phyloP scores from a whole-genome alignment of 1,140 invertebrate genomes.

The Drosophila baimaii region DNA sequence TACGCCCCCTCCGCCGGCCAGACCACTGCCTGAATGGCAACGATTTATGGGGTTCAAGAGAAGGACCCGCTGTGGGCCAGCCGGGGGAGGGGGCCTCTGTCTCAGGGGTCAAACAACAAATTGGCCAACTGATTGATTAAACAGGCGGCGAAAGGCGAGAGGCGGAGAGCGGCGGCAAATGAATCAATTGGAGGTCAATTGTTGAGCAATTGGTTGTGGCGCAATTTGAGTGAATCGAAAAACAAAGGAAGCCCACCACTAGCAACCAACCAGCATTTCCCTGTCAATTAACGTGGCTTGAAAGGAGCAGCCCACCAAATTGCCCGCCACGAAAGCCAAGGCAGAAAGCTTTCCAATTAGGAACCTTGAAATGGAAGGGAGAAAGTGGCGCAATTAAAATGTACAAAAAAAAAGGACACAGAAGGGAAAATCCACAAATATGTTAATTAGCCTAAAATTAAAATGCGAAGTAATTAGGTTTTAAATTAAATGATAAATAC shows the following conservation, averaged over 20 bases:
- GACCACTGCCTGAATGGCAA: slow-evolving; percentile 2
- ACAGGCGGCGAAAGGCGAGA: slow-evolving; percentile 10
- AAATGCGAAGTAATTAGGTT: too few relatives aligned
- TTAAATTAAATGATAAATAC: not conserved
- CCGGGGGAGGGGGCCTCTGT: not conserved
- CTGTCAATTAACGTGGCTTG: slow-evolving; percentile 40
- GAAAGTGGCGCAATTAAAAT: not conserved
- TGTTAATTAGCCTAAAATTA: not conserved
- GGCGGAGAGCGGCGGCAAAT: slow-evolving; percentile 12
- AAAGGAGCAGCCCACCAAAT: not conserved
- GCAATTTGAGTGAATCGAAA: slow-evolving; percentile 40
- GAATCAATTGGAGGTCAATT: slow-evolving; percentile 56
- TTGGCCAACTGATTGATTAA: slow-evolving; percentile 42
- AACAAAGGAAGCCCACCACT: slow-evolving; percentile 20
- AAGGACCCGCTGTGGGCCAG: not conserved
- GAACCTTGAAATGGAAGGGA: not conserved
- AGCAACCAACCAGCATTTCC: slow-evolving; percentile 16
- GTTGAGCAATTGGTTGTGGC: slow-evolving; percentile 48
- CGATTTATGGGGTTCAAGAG: slow-evolving; percentile 19
- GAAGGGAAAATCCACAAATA: not conserved
- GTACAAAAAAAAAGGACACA: too few relatives aligned
- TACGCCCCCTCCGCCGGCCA: slow-evolving; percentile 31
- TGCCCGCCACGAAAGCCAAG: not conserved
- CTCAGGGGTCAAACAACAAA: slow-evolving; percentile 38
- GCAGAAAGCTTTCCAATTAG: not conserved